Evolutionary conservation across 2,888 invertebrate genomes (phyloP).

Genomic region (Tryphoninae sp.): DNA sequence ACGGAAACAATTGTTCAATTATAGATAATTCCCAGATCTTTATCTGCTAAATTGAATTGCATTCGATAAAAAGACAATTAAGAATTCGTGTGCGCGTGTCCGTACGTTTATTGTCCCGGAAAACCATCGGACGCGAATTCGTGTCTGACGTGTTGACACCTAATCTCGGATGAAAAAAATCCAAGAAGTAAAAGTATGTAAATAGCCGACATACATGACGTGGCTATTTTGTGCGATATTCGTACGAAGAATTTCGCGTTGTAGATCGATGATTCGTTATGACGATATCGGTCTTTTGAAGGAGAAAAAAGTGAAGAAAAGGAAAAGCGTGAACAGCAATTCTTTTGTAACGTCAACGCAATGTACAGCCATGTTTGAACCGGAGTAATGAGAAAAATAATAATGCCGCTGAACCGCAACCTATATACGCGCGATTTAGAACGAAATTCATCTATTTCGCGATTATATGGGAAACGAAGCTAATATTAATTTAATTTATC

Average conservation of each 20-base stretch:
- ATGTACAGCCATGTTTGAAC: slow-evolving; percentile 16
- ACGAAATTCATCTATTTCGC: not conserved
- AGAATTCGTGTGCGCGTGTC: not conserved
- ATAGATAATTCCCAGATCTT: too few relatives aligned
- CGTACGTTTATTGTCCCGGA: not conserved
- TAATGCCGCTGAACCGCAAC: slow-evolving; percentile 1
- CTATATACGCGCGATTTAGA: not conserved
- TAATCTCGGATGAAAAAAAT: not conserved
- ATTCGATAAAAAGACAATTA: slow-evolving; percentile 20
- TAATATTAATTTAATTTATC: not conserved
- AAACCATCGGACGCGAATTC: not conserved
- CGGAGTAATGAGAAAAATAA: slow-evolving; percentile 1
- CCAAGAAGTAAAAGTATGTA: slow-evolving; percentile 9
- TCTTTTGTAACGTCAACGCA: slow-evolving; percentile 29
- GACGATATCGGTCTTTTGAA: slow-evolving; percentile 24
- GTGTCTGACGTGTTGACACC: not conserved
- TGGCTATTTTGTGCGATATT: slow-evolving; percentile 47
- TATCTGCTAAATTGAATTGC: too few relatives aligned
- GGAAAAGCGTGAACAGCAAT: slow-evolving; percentile 7
- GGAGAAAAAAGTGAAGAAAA: not conserved
- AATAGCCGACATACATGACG: slow-evolving; percentile 46
- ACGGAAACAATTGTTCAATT: not conserved
- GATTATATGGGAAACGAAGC: not conserved
- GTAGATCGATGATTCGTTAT: slow-evolving; percentile 10
- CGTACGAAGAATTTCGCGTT: slow-evolving; percentile 8